Conservation (phyloP, 2,113 vertebrate species). For the Calypte anna region DNA sequence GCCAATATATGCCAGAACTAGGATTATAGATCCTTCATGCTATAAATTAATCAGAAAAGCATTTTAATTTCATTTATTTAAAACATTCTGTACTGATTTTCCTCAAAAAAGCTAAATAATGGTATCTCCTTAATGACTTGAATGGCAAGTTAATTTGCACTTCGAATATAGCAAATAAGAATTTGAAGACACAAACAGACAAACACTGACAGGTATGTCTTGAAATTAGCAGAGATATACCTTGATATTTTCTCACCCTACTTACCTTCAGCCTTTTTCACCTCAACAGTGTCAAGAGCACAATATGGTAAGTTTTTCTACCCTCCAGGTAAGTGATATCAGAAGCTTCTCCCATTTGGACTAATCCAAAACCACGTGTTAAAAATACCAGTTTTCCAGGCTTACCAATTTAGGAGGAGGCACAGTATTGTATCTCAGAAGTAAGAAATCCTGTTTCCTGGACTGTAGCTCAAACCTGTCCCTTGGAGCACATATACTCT, state of each 20-base stretch:
- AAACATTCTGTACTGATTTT: not conserved
- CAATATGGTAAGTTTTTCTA: not conserved
- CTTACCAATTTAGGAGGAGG: not conserved
- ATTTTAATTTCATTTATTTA: not conserved
- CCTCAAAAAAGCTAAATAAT: not conserved
- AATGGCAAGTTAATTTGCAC: not conserved
- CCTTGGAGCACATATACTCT: not conserved
- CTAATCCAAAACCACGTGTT: not conserved
- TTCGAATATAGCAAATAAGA: not conserved
- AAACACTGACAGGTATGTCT: not conserved
- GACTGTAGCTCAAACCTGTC: rapidly evolving
- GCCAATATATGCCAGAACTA: not conserved
- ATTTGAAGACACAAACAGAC: not conserved
- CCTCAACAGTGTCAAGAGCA: not conserved
- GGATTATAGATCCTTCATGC: not conserved
- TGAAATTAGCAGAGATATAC: not conserved
- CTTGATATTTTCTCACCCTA: not conserved
- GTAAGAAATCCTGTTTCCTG: not conserved
- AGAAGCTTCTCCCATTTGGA: not conserved
- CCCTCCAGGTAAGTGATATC: not conserved
- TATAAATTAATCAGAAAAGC: not conserved
- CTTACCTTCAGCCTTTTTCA: not conserved
- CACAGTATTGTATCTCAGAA: not conserved
- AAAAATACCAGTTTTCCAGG: not conserved
- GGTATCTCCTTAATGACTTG: not conserved